Evolutionary conservation across 1,140 invertebrate species (phyloP).

Genomic region (Pseudomyrmex concolor): DNA sequence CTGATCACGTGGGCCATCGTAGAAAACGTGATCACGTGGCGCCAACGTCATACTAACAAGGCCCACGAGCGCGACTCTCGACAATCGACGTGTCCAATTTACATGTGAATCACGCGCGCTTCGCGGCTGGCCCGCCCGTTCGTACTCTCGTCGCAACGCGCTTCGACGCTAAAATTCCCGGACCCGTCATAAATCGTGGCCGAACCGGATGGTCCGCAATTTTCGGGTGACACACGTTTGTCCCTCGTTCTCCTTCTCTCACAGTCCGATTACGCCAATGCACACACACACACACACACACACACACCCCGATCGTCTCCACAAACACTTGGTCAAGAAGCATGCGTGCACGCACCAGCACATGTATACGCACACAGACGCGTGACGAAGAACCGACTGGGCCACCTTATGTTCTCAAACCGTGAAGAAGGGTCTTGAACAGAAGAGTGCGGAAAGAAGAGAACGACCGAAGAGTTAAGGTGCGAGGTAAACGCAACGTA

Average conservation of each 20-base stretch:
- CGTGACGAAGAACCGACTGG: slow-evolving; percentile 68
- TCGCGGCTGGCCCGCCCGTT: slow-evolving; percentile 20
- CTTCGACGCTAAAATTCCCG: slow-evolving; percentile 49
- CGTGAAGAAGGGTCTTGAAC: slow-evolving; percentile 56
- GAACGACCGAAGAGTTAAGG: slow-evolving; percentile 54
- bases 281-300: background rate
- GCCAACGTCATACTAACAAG: slow-evolving; percentile 63
- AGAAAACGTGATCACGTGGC: slow-evolving; percentile 70
- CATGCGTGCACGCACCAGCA: background rate
- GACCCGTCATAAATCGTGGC: slow-evolving; percentile 65
- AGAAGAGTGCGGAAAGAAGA: slow-evolving; percentile 46
- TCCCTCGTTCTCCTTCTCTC: background rate
- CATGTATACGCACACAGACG: background rate
- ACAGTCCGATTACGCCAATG: slow-evolving; percentile 67
- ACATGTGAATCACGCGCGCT: slow-evolving; percentile 71
- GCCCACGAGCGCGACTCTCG: slow-evolving; percentile 38
- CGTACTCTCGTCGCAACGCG: slow-evolving; percentile 32
- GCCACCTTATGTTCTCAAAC: slow-evolving; percentile 79
- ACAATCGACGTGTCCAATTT: slow-evolving; percentile 66
- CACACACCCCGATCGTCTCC: slow-evolving; percentile 39
- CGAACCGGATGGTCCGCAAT: slow-evolving; percentile 46
- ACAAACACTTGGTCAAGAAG: slow-evolving; percentile 29
- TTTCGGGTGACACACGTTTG: slow-evolving; percentile 62
- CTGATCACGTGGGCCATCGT: slow-evolving; percentile 52
- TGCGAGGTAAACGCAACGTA: slow-evolving; percentile 50